Evolutionary conservation across 2,113 vertebrate species (phyloP).

Genomic region (Pituophis catenifer): DNA sequence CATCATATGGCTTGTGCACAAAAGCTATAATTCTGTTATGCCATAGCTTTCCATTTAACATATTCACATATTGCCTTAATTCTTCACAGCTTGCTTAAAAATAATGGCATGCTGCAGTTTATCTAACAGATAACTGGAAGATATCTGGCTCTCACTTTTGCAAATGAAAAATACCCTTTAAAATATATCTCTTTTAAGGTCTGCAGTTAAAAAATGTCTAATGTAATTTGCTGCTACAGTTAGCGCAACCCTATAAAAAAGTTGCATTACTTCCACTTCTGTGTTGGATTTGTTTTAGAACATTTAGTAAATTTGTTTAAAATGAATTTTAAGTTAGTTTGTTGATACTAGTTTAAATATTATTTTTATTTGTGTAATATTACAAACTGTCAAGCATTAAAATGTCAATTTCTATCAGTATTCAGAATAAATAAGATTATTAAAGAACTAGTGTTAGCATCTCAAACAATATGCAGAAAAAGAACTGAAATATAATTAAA

Average conservation of each 20-base stretch:
- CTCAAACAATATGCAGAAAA: not conserved
- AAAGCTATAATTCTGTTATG: not conserved
- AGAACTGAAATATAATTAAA: not conserved
- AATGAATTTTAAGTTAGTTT: not conserved
- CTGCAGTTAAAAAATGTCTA: not conserved
- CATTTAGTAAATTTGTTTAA: not conserved
- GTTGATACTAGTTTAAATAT: not conserved
- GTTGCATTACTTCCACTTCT: not conserved
- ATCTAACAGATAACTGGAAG: not conserved
- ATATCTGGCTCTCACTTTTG: not conserved
- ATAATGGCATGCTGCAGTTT: not conserved
- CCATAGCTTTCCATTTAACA: not conserved
- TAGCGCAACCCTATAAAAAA: not conserved
- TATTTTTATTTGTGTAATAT: not conserved
- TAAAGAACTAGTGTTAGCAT: not conserved
- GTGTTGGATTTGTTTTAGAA: not conserved
- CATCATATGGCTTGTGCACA: not conserved
- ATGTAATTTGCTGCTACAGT: not conserved
- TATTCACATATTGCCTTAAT: not conserved
- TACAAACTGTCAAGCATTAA: not conserved
- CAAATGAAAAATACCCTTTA: not conserved
- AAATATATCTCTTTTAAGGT: not conserved
- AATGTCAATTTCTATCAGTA: not conserved
- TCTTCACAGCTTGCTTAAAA: not conserved
- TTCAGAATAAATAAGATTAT: not conserved